phyloP scores from a whole-genome alignment of 2,113 vertebrate genomes.

The Ptilorrhoa leucosticta region DNA sequence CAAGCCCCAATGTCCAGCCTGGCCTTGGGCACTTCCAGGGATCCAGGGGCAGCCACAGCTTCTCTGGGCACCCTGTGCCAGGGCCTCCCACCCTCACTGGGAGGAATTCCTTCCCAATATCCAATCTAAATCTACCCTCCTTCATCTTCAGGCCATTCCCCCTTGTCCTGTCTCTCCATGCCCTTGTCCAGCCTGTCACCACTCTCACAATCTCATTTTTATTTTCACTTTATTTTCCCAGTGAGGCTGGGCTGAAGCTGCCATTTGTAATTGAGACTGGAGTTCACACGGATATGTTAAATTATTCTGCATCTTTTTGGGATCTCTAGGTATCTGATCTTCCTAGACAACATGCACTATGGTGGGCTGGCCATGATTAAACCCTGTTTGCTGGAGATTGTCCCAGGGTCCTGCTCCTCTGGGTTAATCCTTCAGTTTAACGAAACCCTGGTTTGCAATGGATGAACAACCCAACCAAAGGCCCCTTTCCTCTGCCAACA shows the following conservation, averaged over 20 bases:
- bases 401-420: background rate
- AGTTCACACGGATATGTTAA: background rate
- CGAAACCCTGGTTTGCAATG: background rate
- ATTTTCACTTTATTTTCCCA: background rate
- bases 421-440: background rate
- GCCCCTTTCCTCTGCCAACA: fast-evolving
- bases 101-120: background rate
- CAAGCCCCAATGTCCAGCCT: background rate
- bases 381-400: background rate
- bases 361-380: background rate
- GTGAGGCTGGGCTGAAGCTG: background rate
- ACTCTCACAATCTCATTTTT: background rate
- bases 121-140: background rate
- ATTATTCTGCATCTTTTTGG: background rate
- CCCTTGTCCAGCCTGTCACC: background rate
- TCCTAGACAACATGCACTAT: fast-evolving
- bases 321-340: background rate
- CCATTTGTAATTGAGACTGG: background rate
- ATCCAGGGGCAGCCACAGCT: background rate
- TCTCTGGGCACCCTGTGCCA: background rate
- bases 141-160: background rate
- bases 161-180: background rate
- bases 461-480: background rate
- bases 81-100: fast-evolving
- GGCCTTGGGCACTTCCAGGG: background rate